Evolutionary conservation across 2,888 invertebrate species (phyloP), one percentile per base, ranked within the genome.

Genomic region (Thera obeliscata): DNA sequence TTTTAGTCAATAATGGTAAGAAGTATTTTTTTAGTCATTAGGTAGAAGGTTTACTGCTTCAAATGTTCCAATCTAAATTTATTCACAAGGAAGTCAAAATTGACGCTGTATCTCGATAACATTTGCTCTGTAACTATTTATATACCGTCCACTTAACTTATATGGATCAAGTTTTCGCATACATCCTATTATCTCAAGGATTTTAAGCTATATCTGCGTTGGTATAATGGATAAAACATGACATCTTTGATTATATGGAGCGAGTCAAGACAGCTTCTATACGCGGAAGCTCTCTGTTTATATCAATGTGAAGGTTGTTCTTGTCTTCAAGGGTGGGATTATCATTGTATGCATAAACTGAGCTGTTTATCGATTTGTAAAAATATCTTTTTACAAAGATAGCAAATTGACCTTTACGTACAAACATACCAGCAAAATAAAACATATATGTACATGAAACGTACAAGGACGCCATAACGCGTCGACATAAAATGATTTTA

Each of bases 281-380:
- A 78, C 75, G 74, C 87, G 88, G 88, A 88, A 88, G 83, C 79
- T 75, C 79, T 72, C 75, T 22, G 56, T 36, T 64, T 61, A 73
- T 76, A 83, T 79, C 78, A 76, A 77, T 83, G 78, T 80, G 83
- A 87, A 87, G 85, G 87, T 78, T 83, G 77, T 76, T 79, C 75
- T 77, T 78, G 73, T 77, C 74, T 78, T 87, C 87, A 88, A 88
- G 86, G 84, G 87, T 87, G 86, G 78, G 84, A 87, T 81, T 77
- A 76, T 78, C 73, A 85, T 85, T 83, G 80, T 83, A 75, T 82
- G 75, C 76, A 78, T 81, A 81, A 78, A 76, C 74, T 73, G 71
- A 76, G 73, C 73, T 76, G 76, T 78, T 75, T 73, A 77, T 77
- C 71, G 69, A 70, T 67, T 57, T 72, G 55, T 60, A 71, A 61